Evolutionary conservation across 92 coral and sea anemone species (phyloP).

Genomic region (Umimayanthus kanabou): DNA sequence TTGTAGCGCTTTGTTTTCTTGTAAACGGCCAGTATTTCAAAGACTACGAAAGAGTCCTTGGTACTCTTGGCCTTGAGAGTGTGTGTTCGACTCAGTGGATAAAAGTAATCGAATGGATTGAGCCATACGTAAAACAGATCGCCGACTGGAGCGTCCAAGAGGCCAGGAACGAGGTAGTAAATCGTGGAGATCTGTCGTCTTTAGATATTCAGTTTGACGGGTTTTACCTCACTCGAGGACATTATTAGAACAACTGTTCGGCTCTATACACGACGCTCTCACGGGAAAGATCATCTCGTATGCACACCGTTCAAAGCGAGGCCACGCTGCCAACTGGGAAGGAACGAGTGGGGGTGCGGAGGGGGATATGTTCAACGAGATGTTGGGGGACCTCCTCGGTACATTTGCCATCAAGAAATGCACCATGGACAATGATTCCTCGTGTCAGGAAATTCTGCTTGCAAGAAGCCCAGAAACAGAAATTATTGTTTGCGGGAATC

Average conservation of each 20-base stretch:
- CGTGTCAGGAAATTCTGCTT: constrained; percentile 53
- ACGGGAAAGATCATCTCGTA: no score
- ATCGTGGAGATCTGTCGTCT: no score
- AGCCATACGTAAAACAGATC: constrained; percentile 38
- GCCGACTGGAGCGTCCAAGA: constrained; percentile 50
- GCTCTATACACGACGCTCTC: no score
- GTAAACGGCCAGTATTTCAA: constrained; percentile 51
- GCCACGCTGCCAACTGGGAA: no score
- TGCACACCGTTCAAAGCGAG: no score
- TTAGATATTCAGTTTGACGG: no score
- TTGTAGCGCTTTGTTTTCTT: constrained; percentile 43
- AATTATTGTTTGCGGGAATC: constrained; percentile 57
- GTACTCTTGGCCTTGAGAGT: constrained; percentile 45
- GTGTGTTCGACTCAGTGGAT: constrained; percentile 48
- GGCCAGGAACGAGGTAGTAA: no score
- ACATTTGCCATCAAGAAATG: constrained; percentile 29
- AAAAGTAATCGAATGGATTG: constrained; percentile 46
- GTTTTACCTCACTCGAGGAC: constrained; percentile 13
- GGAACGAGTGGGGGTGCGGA: constrained; percentile 53
- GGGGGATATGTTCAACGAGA: constrained; percentile 53
- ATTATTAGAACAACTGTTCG: no score
- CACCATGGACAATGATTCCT: constrained; percentile 47
- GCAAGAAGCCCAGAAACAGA: constrained; percentile 48
- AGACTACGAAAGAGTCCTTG: constrained; percentile 46
- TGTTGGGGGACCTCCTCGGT: constrained; percentile 22